Evolutionary conservation across 2,888 invertebrate species (phyloP).

Genomic region (Eupelmus urozonus): DNA sequence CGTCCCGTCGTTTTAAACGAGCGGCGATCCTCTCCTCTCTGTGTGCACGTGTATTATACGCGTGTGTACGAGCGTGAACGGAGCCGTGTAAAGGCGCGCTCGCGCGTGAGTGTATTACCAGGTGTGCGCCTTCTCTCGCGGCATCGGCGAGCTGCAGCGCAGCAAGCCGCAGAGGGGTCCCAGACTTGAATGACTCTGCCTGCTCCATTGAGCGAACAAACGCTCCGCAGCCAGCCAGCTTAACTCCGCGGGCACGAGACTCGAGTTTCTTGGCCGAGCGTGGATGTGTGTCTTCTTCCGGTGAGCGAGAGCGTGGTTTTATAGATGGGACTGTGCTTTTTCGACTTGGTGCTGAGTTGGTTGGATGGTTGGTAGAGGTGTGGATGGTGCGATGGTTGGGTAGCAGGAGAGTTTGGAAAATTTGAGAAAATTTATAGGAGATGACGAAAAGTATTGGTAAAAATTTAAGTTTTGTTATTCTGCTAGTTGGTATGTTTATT

Average conservation of each 20-base stretch:
- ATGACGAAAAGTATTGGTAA: no score
- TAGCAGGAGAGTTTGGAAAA: not conserved
- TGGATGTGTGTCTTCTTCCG: not conserved
- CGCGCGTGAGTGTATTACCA: conserved; percentile 17
- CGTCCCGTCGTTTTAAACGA: no score
- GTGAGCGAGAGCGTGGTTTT: not conserved
- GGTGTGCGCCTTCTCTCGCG: conserved; percentile 24
- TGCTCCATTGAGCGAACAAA: conserved; percentile 42
- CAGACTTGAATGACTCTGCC: conserved; percentile 42
- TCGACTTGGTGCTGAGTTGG: no score
- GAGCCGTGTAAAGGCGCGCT: not conserved
- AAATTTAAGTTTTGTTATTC: not conserved
- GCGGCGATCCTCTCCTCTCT: no score
- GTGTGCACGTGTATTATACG: not conserved
- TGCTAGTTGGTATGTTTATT: no score
- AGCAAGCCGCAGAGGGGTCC: no score
- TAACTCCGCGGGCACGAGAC: conserved; percentile 15
- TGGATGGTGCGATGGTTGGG: not conserved
- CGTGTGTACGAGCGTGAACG: not conserved
- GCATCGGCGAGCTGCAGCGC: no score
- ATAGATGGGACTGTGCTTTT: not conserved
- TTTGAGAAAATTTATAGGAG: no score
- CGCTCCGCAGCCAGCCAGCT: conserved; percentile 1
- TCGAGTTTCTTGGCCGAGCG: conserved; percentile 4
- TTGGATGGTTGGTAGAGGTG: not conserved